Percentiles rank a stretch among this genome's conserved stretches.
Evolutionary conservation across 2,797 vertebrate genomes (phyloP).

Genomic region (Tiaroga cobitis): DNA sequence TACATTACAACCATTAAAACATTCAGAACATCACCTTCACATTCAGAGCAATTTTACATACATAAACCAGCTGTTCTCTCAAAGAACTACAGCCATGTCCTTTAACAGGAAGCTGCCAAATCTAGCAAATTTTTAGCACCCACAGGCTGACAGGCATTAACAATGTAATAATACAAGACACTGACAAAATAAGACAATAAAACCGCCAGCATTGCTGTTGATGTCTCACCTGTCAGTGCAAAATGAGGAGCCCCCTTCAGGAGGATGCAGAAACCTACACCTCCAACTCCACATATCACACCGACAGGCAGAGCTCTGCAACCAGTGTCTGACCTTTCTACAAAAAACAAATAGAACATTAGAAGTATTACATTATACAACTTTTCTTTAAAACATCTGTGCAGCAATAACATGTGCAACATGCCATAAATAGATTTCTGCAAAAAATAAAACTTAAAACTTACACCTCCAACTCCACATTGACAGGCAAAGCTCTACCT

Average conservation of each 20-base stretch:
- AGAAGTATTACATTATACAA: slow-evolving; percentile 2
- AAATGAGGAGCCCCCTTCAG: background rate
- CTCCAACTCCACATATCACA: slow-evolving; percentile 5
- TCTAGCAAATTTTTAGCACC: slow-evolving; percentile 11
- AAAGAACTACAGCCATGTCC: background rate
- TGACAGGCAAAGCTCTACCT: slow-evolving; percentile 6
- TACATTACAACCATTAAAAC: slow-evolving; percentile 8
- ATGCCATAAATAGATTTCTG: background rate
- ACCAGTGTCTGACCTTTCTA: slow-evolving; percentile 3
- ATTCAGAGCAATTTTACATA: slow-evolving; percentile 9
- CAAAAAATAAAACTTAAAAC: background rate
- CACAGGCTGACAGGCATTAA: slow-evolving; percentile 1
- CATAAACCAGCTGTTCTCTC: background rate
- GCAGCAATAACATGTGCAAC: background rate
- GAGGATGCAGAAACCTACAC: slow-evolving; percentile 5
- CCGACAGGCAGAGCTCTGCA: background rate
- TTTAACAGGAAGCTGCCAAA: slow-evolving; percentile 5
- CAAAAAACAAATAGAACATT: slow-evolving; percentile 3
- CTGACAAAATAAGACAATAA: background rate
- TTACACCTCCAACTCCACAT: slow-evolving; percentile 1
- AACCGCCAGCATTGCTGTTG: slow-evolving; percentile 5
- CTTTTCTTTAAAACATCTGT: slow-evolving; percentile 7
- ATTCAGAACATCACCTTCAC: background rate
- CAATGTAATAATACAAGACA: background rate
- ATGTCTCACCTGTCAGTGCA: slow-evolving; percentile 10